These are phyloP conservation scores for Neuroscelio doddi DNA, from an alignment of 2,888 invertebrate genomes.

Conservation along the genomic window DNA sequence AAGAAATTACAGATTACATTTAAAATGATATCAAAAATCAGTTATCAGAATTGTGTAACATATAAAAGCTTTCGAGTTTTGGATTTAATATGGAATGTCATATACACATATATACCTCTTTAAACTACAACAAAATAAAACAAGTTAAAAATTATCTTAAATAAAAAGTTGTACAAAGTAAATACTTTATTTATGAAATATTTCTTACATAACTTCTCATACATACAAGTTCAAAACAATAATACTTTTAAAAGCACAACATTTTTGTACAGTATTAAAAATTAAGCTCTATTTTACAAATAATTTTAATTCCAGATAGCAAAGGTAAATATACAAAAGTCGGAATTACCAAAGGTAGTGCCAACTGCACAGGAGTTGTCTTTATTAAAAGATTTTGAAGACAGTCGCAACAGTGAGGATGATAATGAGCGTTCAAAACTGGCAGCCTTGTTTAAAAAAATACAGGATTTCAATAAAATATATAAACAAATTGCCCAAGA, in stretches of 20 bases:
- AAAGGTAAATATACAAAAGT: background rate
- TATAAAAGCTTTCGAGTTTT: no score
- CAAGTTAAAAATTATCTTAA: no score
- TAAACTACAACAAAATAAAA: no score
- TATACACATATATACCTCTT: no score
- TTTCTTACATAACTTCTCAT: no score
- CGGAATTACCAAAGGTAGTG: background rate
- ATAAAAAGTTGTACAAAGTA: no score
- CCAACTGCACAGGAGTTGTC: background rate
- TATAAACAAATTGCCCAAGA: slow-evolving; percentile 1
- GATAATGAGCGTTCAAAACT: no score
- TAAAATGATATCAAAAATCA: no score
- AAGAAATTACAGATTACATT: no score
- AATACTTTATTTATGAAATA: no score
- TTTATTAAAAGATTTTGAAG: background rate
- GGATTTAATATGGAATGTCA: no score
- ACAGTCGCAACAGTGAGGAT: background rate
- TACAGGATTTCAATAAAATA: slow-evolving; percentile 1
- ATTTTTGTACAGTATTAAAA: background rate
- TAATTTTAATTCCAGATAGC: slow-evolving; percentile 10
- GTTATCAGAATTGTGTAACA: no score
- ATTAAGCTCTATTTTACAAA: background rate
- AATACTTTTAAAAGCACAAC: background rate
- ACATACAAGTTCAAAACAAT: background rate
- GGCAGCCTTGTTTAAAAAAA: background rate